Evolutionary conservation across 2,888 invertebrate genomes (phyloP).

Genomic region (Gryllus longicercus): DNA sequence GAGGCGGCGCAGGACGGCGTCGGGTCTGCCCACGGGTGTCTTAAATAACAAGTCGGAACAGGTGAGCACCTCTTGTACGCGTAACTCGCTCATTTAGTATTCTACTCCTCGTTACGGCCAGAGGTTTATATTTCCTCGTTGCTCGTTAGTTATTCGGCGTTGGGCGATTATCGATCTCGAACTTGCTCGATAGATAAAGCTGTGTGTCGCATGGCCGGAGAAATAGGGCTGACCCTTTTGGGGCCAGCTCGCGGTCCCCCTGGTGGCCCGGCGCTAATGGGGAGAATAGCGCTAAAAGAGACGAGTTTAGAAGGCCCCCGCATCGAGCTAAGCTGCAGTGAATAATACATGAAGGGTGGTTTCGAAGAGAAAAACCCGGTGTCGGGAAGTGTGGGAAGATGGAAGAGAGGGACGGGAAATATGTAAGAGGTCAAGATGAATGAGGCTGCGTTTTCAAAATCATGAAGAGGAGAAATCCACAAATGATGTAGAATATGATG

Average conservation of each 20-base stretch:
- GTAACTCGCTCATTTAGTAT: neutral
- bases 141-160: neutral
- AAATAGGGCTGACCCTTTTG: no score
- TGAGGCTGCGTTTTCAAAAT: no score
- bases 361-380: neutral
- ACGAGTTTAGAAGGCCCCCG: neutral
- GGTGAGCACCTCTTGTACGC: no score
- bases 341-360: neutral
- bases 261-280: neutral
- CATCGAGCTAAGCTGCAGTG: neutral
- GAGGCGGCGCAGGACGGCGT: neutral
- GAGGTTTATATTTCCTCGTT: constrained; percentile 3
- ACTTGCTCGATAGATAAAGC: neutral
- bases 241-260: no score
- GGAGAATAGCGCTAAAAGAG: neutral
- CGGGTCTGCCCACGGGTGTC: neutral
- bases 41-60: neutral
- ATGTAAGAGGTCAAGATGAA: no score
- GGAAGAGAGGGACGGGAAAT: no score
- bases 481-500: no score
- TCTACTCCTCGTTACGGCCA: neutral
- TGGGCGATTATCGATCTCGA: neutral
- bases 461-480: no score
- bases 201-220: no score
- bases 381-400: no score